Base-by-base conservation (phyloP, 2,888 invertebrate species). In the Eristalis tenax region DNA sequence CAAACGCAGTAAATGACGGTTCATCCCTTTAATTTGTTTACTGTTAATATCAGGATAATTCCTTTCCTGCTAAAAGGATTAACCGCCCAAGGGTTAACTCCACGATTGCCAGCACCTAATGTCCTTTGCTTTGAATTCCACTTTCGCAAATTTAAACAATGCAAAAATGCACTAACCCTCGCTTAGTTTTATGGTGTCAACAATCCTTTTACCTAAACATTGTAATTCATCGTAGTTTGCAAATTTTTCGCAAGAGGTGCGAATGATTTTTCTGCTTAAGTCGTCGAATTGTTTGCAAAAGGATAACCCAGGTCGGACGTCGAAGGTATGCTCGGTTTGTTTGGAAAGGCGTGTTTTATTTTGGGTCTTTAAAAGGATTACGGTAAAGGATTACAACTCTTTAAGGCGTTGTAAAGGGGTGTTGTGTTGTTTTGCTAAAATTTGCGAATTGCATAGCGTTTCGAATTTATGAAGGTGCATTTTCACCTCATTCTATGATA, bases 291-390 rank as follows among this genome's bases (percentile, higher is more conserved):
- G 56, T 22, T 56, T 13, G 18, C 13, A 11, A 69, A 57, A 10
- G 64, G 35, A 61, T 6, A 66, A 56, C 64, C 32, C 26, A 57
- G 63, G 66, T 23, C 11, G 65, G 38, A 18, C 38, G 50, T 32
- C 18, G 40, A 8, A n/a, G 50, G 18, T 18, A 1, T 8, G 6
- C 6, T 28, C 2, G 35, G 69, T 83, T 75, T 89, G 85, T 86
- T 82, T 76, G 43, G 79, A 90, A 91, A 91, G 92, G 92, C 91
- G 91, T 91, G 90, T 90, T 90, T 90, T 92, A 90, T 92, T 92
- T 92, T 91, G 92, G 90, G 90, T 91, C 91, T 91, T 92, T 92
- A 92, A 91, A 89, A 91, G 91, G 91, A 92, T 92, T 92, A 92
- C 90, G 92, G 91, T 91, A 92, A 92, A 91, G 92, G 92, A 92